A percentile compares a stretch with the other conserved stretches of the same genome.
Conservation (phyloP, 2,113 vertebrate species). For the Trochalopteron elliotii region DNA sequence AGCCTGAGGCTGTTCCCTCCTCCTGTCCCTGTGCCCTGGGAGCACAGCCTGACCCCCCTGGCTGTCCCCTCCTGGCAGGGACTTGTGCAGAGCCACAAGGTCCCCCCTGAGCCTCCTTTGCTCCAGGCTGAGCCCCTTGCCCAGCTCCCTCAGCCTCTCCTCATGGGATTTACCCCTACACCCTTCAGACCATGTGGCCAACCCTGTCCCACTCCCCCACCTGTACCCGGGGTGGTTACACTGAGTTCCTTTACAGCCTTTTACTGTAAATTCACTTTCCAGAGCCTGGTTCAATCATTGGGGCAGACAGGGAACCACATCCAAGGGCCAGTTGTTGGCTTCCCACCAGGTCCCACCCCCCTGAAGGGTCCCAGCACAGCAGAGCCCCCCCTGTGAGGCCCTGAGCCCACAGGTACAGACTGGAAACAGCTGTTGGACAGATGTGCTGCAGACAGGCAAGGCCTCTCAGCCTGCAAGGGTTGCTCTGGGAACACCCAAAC, state of each 20-base stretch:
- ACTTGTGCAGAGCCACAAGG: neutral
- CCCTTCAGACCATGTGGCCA: neutral
- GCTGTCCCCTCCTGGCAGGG: neutral
- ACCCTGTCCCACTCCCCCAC: neutral
- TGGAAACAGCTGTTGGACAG: slow-evolving; percentile 4
- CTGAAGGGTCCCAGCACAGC: neutral
- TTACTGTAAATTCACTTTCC: neutral
- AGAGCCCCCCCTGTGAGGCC: neutral
- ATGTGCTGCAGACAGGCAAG: neutral
- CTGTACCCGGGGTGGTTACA: fast-evolving
- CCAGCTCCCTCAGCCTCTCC: neutral
- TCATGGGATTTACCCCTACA: neutral
- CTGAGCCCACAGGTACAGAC: neutral
- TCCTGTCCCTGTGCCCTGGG: neutral
- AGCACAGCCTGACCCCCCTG: fast-evolving
- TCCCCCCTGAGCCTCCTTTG: neutral
- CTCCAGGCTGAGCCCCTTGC: neutral
- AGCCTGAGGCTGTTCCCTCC: neutral
- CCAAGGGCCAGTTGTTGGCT: neutral
- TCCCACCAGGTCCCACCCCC: neutral
- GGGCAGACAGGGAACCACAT: neutral
- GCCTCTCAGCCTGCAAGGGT: neutral
- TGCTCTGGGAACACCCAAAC: neutral
- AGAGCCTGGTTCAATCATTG: neutral
- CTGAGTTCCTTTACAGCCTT: neutral